A percentile compares a stretch with the other conserved stretches of the same genome.
phyloP scores from a whole-genome alignment of 1,140 invertebrate species.

The Nomia melanderi region DNA sequence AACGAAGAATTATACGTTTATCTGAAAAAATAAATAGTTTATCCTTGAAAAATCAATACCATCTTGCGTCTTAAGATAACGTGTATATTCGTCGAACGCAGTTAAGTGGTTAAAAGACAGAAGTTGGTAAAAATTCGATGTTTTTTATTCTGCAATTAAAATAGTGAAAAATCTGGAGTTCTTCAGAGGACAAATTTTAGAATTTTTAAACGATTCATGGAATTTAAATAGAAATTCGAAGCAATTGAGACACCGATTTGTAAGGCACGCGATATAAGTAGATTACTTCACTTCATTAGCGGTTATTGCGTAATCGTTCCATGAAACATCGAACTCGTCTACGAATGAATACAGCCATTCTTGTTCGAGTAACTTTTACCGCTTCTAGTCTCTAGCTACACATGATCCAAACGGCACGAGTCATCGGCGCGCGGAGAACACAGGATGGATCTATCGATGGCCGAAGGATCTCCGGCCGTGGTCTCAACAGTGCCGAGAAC shows the following conservation, averaged over 20 bases:
- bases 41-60: too few relatives aligned
- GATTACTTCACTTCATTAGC: not conserved
- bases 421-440: not conserved
- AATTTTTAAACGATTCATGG: too few relatives aligned
- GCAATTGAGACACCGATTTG: not conserved
- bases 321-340: conserved; percentile 3
- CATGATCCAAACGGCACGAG: not conserved
- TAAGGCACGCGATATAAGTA: not conserved
- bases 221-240: not conserved
- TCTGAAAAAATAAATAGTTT: too few relatives aligned
- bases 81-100: too few relatives aligned
- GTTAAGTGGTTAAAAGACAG: too few relatives aligned
- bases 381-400: not conserved
- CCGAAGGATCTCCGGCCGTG: conserved; percentile 17
- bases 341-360: not conserved
- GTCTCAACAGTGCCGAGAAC: conserved; percentile 52
- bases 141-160: too few relatives aligned
- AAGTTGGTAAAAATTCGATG: too few relatives aligned
- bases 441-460: conserved; percentile 50
- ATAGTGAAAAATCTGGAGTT: too few relatives aligned
- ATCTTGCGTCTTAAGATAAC: too few relatives aligned
- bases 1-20: too few relatives aligned
- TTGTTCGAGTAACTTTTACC: not conserved
- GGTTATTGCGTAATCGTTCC: conserved; percentile 26
- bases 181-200: not conserved